Conservation (phyloP, 2,797 vertebrate genomes). For the Micrastur ruficollis region DNA sequence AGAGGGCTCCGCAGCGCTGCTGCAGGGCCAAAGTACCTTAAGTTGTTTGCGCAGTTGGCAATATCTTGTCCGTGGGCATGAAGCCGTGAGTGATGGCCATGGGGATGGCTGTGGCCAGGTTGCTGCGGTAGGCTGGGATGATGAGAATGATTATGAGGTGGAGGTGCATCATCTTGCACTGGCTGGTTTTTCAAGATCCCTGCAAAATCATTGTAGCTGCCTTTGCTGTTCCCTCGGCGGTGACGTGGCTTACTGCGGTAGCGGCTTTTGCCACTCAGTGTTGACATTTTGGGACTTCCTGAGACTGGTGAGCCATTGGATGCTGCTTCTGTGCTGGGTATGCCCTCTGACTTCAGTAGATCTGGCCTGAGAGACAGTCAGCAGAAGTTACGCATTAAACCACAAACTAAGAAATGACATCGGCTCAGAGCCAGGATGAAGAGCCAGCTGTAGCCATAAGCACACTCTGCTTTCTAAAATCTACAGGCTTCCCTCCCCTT, state of each 20-base stretch:
- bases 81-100: constrained; percentile 71
- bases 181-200: constrained; percentile 81
- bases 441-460: neutral
- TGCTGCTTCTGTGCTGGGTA: constrained; percentile 84
- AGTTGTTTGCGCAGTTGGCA: constrained; percentile 91
- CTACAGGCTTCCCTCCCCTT: neutral
- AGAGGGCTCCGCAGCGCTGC: constrained; percentile 93
- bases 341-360: constrained; percentile 90
- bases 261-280: constrained; percentile 86
- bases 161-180: constrained; percentile 73
- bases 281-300: constrained; percentile 92
- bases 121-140: constrained; percentile 39
- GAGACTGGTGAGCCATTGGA: constrained; percentile 87
- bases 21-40: constrained; percentile 93
- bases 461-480: neutral
- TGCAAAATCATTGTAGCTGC: constrained; percentile 90
- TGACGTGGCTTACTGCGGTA: constrained; percentile 95
- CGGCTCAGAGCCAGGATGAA: neutral
- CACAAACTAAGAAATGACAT: neutral
- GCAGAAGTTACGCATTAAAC: neutral
- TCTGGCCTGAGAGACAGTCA: constrained; percentile 84
- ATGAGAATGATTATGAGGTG: neutral
- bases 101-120: neutral
- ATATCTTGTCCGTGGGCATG: constrained; percentile 84
- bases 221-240: constrained; percentile 92